Conservation (phyloP, 2,113 vertebrate genomes). For the Himantopus leucocephalus region DNA sequence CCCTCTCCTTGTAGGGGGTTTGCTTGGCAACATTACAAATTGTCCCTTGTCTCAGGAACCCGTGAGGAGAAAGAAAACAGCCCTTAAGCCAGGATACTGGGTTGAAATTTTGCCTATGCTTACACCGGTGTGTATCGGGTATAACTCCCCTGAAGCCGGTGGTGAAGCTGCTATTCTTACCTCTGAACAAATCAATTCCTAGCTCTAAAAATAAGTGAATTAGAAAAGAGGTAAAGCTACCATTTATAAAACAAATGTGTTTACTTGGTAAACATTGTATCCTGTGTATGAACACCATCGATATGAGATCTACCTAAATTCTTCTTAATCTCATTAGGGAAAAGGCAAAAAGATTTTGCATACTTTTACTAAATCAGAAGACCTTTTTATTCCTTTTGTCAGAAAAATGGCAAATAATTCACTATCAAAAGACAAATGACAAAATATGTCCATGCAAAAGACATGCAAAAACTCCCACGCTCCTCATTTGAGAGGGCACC, state of each 20-base stretch:
- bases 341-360: constrained; percentile 4
- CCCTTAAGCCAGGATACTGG: not conserved
- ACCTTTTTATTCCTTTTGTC: not conserved
- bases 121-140: not conserved
- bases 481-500: not conserved
- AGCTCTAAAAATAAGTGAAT: not conserved
- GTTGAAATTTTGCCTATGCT: not conserved
- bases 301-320: not conserved
- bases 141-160: not conserved
- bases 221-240: not conserved
- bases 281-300: not conserved
- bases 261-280: constrained; percentile 10
- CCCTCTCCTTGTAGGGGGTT: not conserved
- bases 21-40: not conserved
- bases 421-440: not conserved
- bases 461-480: not conserved
- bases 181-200: not conserved
- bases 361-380: not conserved
- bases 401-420: not conserved
- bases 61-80: not conserved
- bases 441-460: not conserved
- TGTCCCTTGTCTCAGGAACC: not conserved
- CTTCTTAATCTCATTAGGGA: not conserved
- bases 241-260: constrained; percentile 10
- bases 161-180: not conserved